Conservation (phyloP, 2,113 vertebrate species). For the Mastomys natalensis region DNA sequence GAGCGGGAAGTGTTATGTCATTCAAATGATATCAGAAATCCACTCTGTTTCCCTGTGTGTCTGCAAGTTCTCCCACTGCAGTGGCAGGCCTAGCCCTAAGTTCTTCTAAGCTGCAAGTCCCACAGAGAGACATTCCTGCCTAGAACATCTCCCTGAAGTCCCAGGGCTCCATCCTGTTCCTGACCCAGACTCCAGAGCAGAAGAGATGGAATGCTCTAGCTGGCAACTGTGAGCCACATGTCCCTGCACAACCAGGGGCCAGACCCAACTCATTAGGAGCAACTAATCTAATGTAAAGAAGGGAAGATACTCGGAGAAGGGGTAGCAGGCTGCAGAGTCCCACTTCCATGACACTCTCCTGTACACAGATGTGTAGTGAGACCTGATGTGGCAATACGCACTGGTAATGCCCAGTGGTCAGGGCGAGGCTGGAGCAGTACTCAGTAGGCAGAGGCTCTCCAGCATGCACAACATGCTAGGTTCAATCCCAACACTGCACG, state of each 20-base stretch:
- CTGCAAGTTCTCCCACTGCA: neutral
- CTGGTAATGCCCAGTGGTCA: neutral
- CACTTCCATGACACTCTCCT: neutral
- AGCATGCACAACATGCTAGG: neutral
- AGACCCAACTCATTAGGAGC: neutral
- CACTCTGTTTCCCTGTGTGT: neutral
- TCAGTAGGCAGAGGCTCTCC: neutral
- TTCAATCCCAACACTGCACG: neutral
- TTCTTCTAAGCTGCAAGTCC: neutral
- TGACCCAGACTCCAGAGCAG: neutral
- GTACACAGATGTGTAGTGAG: neutral
- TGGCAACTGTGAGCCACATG: neutral
- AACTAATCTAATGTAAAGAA: neutral
- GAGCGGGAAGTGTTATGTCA: neutral
- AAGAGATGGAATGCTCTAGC: neutral
- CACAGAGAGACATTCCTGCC: neutral
- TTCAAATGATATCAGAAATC: neutral
- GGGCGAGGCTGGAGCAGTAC: neutral
- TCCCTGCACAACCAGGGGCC: neutral
- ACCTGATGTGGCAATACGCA: neutral
- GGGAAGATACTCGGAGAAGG: neutral
- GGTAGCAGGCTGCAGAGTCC: fast-evolving
- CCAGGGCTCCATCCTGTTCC: neutral
- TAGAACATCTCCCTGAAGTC: neutral
- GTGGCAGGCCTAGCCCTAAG: neutral